phyloP scores from a whole-genome alignment of 2,797 vertebrate genomes.

The Molothrus aeneus region DNA sequence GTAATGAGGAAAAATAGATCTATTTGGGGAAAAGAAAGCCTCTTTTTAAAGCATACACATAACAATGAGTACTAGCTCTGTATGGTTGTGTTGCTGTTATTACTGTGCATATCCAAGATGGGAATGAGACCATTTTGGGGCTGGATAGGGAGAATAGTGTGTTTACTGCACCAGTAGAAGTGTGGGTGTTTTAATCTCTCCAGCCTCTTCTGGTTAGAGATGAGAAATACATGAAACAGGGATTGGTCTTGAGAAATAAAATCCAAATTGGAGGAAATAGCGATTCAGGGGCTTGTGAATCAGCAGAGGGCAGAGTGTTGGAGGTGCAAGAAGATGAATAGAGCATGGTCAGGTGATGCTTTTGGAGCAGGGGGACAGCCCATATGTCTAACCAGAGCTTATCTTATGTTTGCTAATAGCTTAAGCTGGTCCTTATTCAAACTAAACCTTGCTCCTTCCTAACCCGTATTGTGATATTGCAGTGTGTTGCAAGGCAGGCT shows the following conservation, averaged over 20 bases:
- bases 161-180: background rate
- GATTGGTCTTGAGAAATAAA: background rate
- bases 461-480: background rate
- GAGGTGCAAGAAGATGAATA: background rate
- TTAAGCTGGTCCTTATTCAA: background rate
- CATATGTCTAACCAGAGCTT: background rate
- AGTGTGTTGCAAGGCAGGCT: background rate
- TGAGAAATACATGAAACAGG: background rate
- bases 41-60: background rate
- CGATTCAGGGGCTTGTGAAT: background rate
- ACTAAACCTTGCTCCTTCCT: slow-evolving; percentile 37
- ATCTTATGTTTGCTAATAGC: background rate
- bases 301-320: background rate
- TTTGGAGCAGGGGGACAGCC: background rate
- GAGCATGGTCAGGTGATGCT: background rate
- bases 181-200: background rate
- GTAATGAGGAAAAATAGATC: background rate
- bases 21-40: background rate
- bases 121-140: background rate
- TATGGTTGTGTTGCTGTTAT: background rate
- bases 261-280: background rate
- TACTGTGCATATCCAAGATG: background rate
- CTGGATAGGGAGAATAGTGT: background rate
- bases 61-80: background rate
- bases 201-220: background rate